These are phyloP conservation scores for Camponotus floridanus DNA, from an alignment of 1,140 invertebrate species.

Conservation along the genomic window DNA sequence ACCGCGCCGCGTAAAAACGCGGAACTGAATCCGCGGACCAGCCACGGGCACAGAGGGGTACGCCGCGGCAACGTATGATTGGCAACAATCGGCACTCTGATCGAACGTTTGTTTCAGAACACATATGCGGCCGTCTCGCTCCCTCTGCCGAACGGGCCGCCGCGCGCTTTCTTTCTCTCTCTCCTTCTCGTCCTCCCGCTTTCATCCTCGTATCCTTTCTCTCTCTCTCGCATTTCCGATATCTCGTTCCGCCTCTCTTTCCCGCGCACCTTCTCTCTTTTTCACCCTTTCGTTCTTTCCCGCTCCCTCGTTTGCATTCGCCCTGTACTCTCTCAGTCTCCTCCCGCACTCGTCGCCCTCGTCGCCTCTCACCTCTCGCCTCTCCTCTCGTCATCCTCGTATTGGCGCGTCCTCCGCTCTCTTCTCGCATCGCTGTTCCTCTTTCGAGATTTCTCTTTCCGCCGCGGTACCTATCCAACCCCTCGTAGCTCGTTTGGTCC, in stretches of 20 bases:
- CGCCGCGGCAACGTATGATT: slow-evolving; percentile 84
- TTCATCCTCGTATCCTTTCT: slow-evolving; percentile 15
- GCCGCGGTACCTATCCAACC: slow-evolving; percentile 14
- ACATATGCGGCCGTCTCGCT: slow-evolving; percentile 77
- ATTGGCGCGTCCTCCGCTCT: slow-evolving; percentile 47
- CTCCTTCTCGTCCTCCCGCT: slow-evolving; percentile 45
- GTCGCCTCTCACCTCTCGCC: slow-evolving; percentile 22
- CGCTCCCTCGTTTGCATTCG: slow-evolving; percentile 25
- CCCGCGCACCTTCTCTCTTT: slow-evolving; percentile 50
- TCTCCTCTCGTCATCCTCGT: slow-evolving; percentile 17
- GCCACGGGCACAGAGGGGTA: slow-evolving; percentile 78
- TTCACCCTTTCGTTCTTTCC: slow-evolving; percentile 21
- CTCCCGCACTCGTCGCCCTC: slow-evolving; percentile 31
- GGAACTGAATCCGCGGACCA: slow-evolving; percentile 82
- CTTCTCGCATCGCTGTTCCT: slow-evolving; percentile 45
- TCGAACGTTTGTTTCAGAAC: slow-evolving; percentile 85
- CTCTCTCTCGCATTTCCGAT: slow-evolving; percentile 27
- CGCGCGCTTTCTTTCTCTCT: slow-evolving; percentile 54
- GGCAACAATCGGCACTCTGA: slow-evolving; percentile 86
- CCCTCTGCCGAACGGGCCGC: slow-evolving; percentile 48
- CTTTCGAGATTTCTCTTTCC: slow-evolving; percentile 31
- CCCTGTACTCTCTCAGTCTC: slow-evolving; percentile 32
- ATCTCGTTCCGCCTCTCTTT: slow-evolving; percentile 60
- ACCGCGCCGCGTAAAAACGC: slow-evolving; percentile 83
- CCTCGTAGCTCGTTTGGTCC: slow-evolving; percentile 40